phyloP scores from a whole-genome alignment of 2,888 invertebrate species.

The Epinotia demarniana region DNA sequence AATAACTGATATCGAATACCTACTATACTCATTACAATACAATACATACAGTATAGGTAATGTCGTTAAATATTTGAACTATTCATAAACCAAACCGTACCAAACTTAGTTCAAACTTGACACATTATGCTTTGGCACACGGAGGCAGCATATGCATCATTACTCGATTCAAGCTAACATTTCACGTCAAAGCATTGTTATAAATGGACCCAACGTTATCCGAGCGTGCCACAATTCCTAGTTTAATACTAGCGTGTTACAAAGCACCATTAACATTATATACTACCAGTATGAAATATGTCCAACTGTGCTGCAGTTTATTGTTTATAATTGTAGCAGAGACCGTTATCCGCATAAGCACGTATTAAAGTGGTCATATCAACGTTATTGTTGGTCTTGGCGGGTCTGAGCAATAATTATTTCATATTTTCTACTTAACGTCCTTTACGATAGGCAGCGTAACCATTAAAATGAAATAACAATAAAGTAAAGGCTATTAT shows the following conservation, averaged over 20 bases:
- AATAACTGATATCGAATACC: too few species aligned
- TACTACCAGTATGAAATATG: conserved; percentile 42
- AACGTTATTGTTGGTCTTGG: conserved; percentile 17
- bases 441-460: conserved; percentile 22
- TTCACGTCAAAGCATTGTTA: conserved; percentile 38
- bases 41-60: neutral
- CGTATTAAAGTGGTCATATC: conserved; percentile 15
- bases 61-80: neutral
- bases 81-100: neutral
- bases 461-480: conserved; percentile 41
- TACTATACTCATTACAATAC: too few species aligned
- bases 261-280: conserved; percentile 41
- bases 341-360: conserved; percentile 19
- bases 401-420: conserved; percentile 30
- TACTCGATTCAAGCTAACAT: conserved; percentile 30
- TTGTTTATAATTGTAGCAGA: conserved; percentile 37
- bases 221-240: conserved; percentile 35
- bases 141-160: conserved; percentile 31
- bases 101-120: neutral
- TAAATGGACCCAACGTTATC: conserved; percentile 37
- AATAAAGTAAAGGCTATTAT: conserved; percentile 27
- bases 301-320: conserved; percentile 32
- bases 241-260: conserved; percentile 30
- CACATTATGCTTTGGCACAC: neutral
- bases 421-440: conserved; percentile 35